Evolutionary conservation across 2,113 vertebrate species (phyloP), one percentile per base, ranked within the genome.

Genomic region (Sialia sialis): DNA sequence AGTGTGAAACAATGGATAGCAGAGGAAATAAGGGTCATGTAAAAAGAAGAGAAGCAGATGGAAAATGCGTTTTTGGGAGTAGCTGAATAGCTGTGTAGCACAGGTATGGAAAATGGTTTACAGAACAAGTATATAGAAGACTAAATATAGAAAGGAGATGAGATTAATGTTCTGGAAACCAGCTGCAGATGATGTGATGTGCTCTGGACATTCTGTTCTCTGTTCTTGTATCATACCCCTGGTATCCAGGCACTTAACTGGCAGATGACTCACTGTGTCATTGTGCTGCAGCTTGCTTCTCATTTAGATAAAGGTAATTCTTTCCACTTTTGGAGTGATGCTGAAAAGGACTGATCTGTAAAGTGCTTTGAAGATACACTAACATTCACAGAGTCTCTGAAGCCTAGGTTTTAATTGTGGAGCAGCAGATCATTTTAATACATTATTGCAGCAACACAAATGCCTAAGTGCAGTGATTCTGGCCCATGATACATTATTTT

Each of bases 121-220:
- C 56, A 90, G 83, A 92, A 74, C 63, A 89, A 90, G 54, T 90
- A 46, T 34, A 54, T 23, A 49, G 88, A 75, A 84, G 81, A 79
- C 90, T 93, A 96, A 96, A 96, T 93, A 94, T 89, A 93, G 94
- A 92, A 81, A 81, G 60, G 36, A 91, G 64, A 92, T 70, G 55
- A 93, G 67, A 91, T 89, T 67, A 94, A 92, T 59, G 80, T 84
- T 82, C 84, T 91, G 70, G 74, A 94, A 94, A 82, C 58, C 90
- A 93, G 81, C 89, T 94, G 74, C 70, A 72, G 81, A 82, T 83
- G 68, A 91, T 84, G 89, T 49, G 89, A 82, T 87, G 69, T 93
- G 92, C 87, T 90, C 78, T 85, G 95, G 94, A 94, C 94, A 85
- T 84, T 43, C 23, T 95, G 94, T 97, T 96, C 94, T 75, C 80